Evolutionary conservation across 2,888 invertebrate genomes (phyloP).

Genomic region (Ormyrus rosae): DNA sequence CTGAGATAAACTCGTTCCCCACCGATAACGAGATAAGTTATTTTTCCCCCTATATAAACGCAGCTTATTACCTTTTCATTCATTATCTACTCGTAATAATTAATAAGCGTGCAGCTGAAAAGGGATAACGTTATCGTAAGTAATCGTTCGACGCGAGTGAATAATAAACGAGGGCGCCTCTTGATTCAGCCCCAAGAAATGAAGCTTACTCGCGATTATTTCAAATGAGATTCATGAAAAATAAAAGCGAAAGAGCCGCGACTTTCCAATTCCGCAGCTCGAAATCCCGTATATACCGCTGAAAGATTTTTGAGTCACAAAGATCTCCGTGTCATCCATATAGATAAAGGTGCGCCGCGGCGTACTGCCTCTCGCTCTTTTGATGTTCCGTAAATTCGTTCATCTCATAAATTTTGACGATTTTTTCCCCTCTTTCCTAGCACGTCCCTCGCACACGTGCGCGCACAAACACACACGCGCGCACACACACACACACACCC

Average conservation of each 20-base stretch:
- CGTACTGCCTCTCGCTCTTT: not conserved
- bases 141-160: too few species aligned
- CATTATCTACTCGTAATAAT: too few species aligned
- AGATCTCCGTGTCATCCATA: conserved; percentile 8
- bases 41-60: too few species aligned
- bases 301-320: not conserved
- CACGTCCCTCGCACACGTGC: not conserved
- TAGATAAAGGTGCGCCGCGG: conserved; percentile 14
- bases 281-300: too few species aligned
- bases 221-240: not conserved
- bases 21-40: conserved; percentile 13
- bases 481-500: too few species aligned
- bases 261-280: not conserved
- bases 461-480: not conserved
- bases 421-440: conserved; percentile 1
- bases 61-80: too few species aligned
- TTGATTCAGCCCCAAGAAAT: too few species aligned
- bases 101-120: too few species aligned
- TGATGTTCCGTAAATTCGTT: conserved; percentile 38
- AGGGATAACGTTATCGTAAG: too few species aligned
- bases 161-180: too few species aligned
- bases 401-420: conserved; percentile 48
- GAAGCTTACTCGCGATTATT: too few species aligned
- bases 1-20: not conserved
- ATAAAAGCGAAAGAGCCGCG: not conserved